phyloP scores from a whole-genome alignment of 2,113 vertebrate genomes.

The Aegypius monachus region DNA sequence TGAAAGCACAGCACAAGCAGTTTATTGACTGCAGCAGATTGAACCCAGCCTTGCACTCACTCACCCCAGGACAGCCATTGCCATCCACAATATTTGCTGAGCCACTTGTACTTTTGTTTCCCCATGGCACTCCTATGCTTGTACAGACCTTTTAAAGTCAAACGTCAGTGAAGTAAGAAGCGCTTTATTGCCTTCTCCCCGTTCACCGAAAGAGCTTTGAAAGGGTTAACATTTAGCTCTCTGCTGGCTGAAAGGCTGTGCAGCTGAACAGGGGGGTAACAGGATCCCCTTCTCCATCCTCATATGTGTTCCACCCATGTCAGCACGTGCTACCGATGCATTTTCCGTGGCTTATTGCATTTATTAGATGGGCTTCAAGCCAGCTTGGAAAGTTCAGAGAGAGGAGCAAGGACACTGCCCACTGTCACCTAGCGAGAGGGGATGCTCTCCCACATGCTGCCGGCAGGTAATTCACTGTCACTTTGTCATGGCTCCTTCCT shows the following conservation, averaged over 20 bases:
- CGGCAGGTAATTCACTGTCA: not conserved
- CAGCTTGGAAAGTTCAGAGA: not conserved
- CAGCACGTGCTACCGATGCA: not conserved
- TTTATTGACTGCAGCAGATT: not conserved
- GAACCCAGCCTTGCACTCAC: not conserved
- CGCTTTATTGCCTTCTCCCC: not conserved
- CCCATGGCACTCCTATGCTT: not conserved
- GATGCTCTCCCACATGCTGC: fast-evolving
- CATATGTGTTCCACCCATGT: not conserved
- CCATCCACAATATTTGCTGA: not conserved
- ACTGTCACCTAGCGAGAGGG: fast-evolving
- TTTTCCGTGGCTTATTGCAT: not conserved
- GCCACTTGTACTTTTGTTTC: not conserved
- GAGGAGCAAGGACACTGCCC: not conserved
- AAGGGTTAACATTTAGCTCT: not conserved
- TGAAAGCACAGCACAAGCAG: not conserved
- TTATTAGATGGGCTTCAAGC: not conserved
- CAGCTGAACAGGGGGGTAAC: not conserved
- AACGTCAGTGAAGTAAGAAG: not conserved
- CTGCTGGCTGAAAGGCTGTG: not conserved
- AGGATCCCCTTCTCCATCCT: not conserved
- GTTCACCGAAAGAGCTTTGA: not conserved
- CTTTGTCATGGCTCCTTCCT: not conserved
- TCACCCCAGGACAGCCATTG: not conserved
- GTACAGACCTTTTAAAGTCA: not conserved